Percentiles rank a stretch among this genome's conserved stretches.
phyloP scores from a whole-genome alignment of 2,113 vertebrate species.

The Upupa epops region DNA sequence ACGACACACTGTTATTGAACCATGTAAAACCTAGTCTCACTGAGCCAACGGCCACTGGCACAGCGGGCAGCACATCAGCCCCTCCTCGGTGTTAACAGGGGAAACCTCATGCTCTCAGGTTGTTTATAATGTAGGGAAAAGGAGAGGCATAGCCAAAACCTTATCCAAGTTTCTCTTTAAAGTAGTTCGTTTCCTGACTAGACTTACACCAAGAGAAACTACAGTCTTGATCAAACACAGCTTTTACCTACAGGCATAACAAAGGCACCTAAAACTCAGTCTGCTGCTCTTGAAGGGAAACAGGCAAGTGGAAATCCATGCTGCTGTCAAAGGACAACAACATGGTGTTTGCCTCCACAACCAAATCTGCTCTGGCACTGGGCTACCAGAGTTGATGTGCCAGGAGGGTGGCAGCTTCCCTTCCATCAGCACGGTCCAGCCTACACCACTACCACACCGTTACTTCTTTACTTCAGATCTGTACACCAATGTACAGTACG shows the following conservation, averaged over 20 bases:
- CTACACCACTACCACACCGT: accelerated
- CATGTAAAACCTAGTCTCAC: neutral
- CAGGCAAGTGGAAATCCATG: neutral
- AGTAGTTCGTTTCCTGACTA: neutral
- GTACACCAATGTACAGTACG: accelerated
- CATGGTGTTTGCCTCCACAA: neutral
- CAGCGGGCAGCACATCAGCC: too few relatives aligned
- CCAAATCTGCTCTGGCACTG: neutral
- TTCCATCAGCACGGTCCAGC: neutral
- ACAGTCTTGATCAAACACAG: neutral
- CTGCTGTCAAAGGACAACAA: neutral
- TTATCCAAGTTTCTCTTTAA: neutral
- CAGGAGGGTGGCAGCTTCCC: neutral
- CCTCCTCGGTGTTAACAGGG: neutral
- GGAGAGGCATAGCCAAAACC: neutral
- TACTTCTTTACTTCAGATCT: neutral
- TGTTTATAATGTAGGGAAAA: neutral
- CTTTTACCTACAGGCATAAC: neutral
- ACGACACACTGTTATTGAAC: accelerated
- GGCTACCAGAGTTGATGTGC: neutral
- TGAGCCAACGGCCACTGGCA: neutral
- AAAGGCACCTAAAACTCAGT: neutral
- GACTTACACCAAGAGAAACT: neutral
- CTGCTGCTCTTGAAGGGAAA: neutral
- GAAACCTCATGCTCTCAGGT: neutral